Evolutionary conservation across 2,797 vertebrate genomes (phyloP), one percentile per base, ranked within the genome.

Genomic region (Sebastiscus tertius): DNA sequence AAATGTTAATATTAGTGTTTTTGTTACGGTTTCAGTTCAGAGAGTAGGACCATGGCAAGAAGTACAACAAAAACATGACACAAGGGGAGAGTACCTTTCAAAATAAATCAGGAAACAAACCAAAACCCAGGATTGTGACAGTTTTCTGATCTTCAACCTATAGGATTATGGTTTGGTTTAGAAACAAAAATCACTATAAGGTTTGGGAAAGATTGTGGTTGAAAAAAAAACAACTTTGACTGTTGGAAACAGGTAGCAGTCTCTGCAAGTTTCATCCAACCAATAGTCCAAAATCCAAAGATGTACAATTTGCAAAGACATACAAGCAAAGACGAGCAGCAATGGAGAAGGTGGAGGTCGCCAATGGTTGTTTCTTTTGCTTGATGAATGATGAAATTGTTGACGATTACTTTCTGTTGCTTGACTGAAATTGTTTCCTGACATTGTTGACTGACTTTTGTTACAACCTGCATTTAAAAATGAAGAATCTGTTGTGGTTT

Each of bases 211-310:
- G 6, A 42, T 16, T 7, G 39, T 7, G 29, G 46, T 70, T 70
- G 36, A 14, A 58, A 70, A 6, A 8, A n/a, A 68, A 68, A 0
- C 14, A 42, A 42, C 0, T 0, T 42, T 16, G 14, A 42, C 2
- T 42, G 0, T 16, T 0, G 39, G 39, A 42, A 16, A 42, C 14
- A 42, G 0, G 39, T 6, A 16, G 39, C 39, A 42, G 39, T 42
- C 39, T 42, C 42, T 46, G 0, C 42, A 46, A 0, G 16, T 18
- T 18, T 46, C 42, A 46, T 46, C 6, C 42, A 46, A 52, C 49
- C 2, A n/a, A 52, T 52, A 52, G 0, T 18, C 14, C 3, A 46
- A 46, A 46, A 46, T 18, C 1, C 42, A 46, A 46, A 46, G 16
- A 46, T 18, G 42, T 18, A 46, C 16, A 18, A 46, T 46, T 18